These are phyloP conservation scores for Varecia variegata DNA, from an alignment of 2,797 vertebrate species.

Conservation along the genomic window DNA sequence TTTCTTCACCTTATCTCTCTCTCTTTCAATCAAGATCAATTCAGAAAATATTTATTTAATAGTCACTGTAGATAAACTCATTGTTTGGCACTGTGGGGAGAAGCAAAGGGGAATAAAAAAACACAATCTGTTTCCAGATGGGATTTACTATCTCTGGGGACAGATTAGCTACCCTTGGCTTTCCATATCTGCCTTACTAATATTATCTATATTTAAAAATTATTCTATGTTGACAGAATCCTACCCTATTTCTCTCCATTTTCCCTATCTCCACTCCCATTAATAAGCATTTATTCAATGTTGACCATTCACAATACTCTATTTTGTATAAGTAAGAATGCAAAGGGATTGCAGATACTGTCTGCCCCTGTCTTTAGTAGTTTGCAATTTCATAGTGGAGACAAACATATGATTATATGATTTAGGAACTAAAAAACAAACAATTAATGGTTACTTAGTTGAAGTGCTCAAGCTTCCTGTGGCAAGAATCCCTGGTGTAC, in stretches of 20 bases:
- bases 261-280: background rate
- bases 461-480: background rate
- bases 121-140: background rate
- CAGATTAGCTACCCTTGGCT: background rate
- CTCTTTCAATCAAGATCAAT: background rate
- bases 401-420: background rate
- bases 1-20: background rate
- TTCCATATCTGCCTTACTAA: background rate
- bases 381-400: background rate
- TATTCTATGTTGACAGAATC: background rate
- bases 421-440: background rate
- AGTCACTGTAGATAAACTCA: background rate
- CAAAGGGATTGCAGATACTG: background rate
- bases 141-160: background rate
- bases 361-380: background rate
- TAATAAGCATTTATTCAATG: background rate
- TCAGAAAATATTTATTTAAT: constrained; percentile 35
- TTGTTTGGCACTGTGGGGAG: background rate
- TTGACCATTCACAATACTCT: background rate
- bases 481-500: background rate
- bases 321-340: background rate
- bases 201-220: background rate
- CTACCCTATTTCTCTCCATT: background rate
- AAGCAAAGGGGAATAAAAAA: background rate
- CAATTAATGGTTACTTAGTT: background rate